Evolutionary conservation across 1,140 invertebrate genomes (phyloP).

Genomic region (Laupala kohalensis): DNA sequence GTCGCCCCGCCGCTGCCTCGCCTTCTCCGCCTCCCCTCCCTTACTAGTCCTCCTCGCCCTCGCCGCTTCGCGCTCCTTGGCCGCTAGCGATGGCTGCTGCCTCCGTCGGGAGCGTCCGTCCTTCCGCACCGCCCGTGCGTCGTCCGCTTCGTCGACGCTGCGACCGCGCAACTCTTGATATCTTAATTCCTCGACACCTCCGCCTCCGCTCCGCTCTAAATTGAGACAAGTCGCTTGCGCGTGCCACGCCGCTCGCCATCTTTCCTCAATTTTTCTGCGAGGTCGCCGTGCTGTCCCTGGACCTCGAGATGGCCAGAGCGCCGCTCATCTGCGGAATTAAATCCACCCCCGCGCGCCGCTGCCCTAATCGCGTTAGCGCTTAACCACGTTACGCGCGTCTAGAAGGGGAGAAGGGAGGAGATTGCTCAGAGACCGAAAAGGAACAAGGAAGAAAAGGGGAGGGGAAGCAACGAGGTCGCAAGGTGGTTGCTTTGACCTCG

Average conservation of each 20-base stretch:
- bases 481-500: too few species aligned
- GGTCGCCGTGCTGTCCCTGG: too few species aligned
- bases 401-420: background rate
- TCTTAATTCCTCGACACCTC: background rate
- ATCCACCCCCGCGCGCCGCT: background rate
- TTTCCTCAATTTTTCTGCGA: background rate
- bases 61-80: background rate
- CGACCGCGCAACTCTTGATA: background rate
- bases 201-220: background rate
- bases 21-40: conserved; percentile 9
- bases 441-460: too few species aligned
- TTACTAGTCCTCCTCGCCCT: conserved; percentile 13
- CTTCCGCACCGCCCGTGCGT: too few species aligned
- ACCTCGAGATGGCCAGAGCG: too few species aligned
- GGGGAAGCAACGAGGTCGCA: too few species aligned
- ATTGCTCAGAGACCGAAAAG: background rate
- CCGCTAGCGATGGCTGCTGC: background rate
- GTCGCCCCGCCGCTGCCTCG: conserved; percentile 13
- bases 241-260: background rate
- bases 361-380: background rate
- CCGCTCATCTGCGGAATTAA: too few species aligned
- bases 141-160: background rate
- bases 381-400: background rate
- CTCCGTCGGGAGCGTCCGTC: too few species aligned
- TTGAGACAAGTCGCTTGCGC: background rate